Base-by-base conservation (phyloP, 2,113 vertebrate genomes). In the Xenopus borealis region DNA sequence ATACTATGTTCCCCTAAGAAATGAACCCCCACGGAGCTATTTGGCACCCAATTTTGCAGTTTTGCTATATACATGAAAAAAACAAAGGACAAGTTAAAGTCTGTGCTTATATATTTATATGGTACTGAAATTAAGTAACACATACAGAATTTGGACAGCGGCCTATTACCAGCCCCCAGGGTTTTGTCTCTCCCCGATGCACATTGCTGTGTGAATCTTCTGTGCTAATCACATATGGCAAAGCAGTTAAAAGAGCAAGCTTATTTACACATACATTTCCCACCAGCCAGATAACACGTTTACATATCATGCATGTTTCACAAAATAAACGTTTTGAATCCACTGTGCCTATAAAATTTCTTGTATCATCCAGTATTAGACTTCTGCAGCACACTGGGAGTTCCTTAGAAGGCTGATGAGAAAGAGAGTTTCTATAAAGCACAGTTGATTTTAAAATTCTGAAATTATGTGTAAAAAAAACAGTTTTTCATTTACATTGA, bases 211-310 rank as follows among this genome's bases (percentile, higher is more conserved):
- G 40, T 66, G 40, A 66, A 45, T 66, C 33, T 46, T 40, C 27
- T 66, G 63, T 46, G 44, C 63, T 66, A 46, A 46, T 55, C 53
- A 80, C 61, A 83, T 79, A 81, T 70, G 57, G 76, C 62, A 81
- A 80, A 78, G 47, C 16, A 66, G 45, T 63, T 44, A 77, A 77
- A 64, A 57, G 74, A 77, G 59, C 74, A 70, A 77, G 30, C 53
- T 65, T 64, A 70, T 77, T 77, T 70, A 77, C 74, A 77, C 46
- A 69, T 77, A 64, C 16, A 47, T 18, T 70, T 68, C 72, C 74
- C 74, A 70, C 47, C 46, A 62, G 61, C 59, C 46, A 52, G 62
- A 69, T 76, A 76, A 69, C 66, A 77, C 67, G 45, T 69, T 70
- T 76, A 64, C 62, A 76, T 55, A 77, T 63, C 66, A 64, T 64